A percentile compares a stretch with the other conserved stretches of the same genome.
phyloP scores from a whole-genome alignment of 2,888 invertebrate genomes.

The Nasonia oneida region DNA sequence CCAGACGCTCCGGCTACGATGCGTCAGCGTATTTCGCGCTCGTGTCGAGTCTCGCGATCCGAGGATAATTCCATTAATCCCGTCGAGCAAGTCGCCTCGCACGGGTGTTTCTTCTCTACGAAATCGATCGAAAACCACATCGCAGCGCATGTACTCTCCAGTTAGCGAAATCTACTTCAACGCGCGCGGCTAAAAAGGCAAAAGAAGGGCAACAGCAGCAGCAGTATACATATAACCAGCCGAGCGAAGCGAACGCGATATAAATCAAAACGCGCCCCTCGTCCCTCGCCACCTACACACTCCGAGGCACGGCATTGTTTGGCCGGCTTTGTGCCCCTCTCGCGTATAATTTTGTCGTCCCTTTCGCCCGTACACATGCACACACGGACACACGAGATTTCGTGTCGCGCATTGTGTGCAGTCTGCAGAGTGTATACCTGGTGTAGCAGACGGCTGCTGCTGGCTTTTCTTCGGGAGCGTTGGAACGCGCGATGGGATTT shows the following conservation, averaged over 20 bases:
- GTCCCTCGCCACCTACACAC: background rate
- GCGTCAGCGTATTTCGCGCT: constrained; percentile 25
- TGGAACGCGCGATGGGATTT: background rate
- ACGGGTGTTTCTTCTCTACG: background rate
- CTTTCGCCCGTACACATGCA: background rate
- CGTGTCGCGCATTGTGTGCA: background rate
- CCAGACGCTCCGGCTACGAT: background rate
- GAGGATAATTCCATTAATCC: constrained; percentile 21
- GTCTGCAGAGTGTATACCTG: background rate
- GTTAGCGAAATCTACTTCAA: background rate
- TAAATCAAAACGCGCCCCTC: constrained; percentile 21
- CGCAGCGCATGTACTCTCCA: too few relatives aligned
- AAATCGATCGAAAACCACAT: background rate
- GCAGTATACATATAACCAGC: background rate
- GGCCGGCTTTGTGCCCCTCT: constrained; percentile 15
- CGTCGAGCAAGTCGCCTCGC: background rate
- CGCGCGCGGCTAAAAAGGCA: background rate
- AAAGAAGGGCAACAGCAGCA: constrained; percentile 8
- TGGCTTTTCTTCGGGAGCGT: constrained; percentile 6
- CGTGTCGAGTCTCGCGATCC: background rate
- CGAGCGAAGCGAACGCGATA: constrained; percentile 24
- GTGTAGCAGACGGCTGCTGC: background rate
- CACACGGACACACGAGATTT: background rate
- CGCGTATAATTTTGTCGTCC: constrained; percentile 7
- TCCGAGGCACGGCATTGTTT: background rate